Percentiles rank a stretch among this genome's conserved stretches.
These are phyloP conservation scores for Elysia chlorotica DNA, from an alignment of 1,140 invertebrate genomes.

Conservation along the genomic window DNA sequence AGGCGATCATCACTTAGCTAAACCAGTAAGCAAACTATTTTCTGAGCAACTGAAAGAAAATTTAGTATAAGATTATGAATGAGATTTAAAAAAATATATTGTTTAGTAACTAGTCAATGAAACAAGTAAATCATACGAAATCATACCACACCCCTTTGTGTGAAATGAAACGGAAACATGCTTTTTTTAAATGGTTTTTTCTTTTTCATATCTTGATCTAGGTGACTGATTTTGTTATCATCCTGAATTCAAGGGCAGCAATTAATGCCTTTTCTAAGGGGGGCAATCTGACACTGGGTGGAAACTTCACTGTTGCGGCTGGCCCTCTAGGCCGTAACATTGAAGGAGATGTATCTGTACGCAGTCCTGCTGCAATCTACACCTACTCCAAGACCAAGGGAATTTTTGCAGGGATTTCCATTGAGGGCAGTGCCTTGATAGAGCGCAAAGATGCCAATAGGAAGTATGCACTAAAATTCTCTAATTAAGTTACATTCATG, in stretches of 20 bases:
- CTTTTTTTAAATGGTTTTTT: too few species aligned
- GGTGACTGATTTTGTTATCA: conserved; percentile 59
- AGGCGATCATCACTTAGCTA: too few species aligned
- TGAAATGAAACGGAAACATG: too few species aligned
- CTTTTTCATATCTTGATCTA: too few species aligned
- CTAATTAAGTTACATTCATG: neutral
- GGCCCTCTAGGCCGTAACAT: conserved; percentile 54
- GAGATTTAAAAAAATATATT: too few species aligned
- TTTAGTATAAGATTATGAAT: too few species aligned
- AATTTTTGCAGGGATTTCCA: conserved; percentile 56
- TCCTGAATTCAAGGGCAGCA: conserved; percentile 48
- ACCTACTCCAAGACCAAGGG: conserved; percentile 60
- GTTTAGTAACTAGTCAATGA: too few species aligned
- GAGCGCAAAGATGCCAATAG: conserved; percentile 59
- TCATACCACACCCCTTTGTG: too few species aligned
- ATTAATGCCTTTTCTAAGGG: conserved; percentile 59
- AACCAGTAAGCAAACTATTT: too few species aligned
- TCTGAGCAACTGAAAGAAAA: too few species aligned
- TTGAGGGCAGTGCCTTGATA: conserved; percentile 55
- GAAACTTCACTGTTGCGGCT: conserved; percentile 57
- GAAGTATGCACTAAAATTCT: conserved; percentile 38
- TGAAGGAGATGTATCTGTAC: conserved; percentile 52
- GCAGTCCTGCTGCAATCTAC: conserved; percentile 55
- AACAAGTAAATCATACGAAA: too few species aligned
- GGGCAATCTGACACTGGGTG: conserved; percentile 58